A percentile compares a stretch with the other conserved stretches of the same genome.
phyloP scores from a whole-genome alignment of 2,797 vertebrate genomes.

The Enteromius trimaculatus region DNA sequence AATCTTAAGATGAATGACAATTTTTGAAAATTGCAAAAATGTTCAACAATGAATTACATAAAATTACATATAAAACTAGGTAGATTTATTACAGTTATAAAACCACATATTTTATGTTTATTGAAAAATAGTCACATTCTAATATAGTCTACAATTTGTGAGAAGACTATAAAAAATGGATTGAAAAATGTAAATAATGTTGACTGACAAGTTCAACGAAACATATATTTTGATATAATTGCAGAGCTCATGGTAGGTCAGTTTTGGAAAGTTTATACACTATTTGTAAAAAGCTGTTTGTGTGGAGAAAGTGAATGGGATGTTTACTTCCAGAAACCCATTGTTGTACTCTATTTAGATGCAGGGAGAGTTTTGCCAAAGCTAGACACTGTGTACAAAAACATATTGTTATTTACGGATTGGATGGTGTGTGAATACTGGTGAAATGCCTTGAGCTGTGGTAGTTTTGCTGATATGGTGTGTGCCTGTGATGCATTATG shows the following conservation, averaged over 20 bases:
- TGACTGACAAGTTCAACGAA: not conserved
- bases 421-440: conserved; percentile 43
- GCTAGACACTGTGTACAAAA: conserved; percentile 2
- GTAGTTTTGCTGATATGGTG: not conserved
- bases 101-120: not conserved
- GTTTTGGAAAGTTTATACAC: not conserved
- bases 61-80: not conserved
- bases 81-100: not conserved
- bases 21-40: not conserved
- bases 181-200: not conserved
- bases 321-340: not conserved
- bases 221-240: not conserved
- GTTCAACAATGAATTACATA: not conserved
- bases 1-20: not conserved
- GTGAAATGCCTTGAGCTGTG: conserved; percentile 9
- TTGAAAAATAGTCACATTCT: not conserved
- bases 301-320: not conserved
- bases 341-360: not conserved
- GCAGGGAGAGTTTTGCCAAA: conserved; percentile 7
- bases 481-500: not conserved
- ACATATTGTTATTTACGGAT: conserved; percentile 20
- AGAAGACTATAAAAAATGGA: not conserved
- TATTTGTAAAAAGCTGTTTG: not conserved
- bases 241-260: not conserved
- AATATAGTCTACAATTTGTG: not conserved